These are phyloP conservation scores for Callosobruchus maculatus DNA, from an alignment of 2,888 invertebrate species.

Conservation along the genomic window DNA sequence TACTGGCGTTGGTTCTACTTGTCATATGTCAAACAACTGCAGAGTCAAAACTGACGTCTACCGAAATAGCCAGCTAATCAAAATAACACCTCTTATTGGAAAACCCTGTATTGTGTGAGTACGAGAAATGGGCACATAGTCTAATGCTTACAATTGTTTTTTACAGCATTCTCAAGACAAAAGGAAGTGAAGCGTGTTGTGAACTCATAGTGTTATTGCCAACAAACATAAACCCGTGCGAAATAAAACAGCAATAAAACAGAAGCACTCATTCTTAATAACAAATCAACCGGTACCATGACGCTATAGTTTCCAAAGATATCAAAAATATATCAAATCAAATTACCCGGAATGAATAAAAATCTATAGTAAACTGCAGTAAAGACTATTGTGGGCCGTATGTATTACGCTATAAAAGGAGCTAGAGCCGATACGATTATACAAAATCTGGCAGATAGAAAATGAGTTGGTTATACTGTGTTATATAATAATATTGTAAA, in stretches of 20 bases:
- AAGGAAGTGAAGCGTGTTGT: neutral
- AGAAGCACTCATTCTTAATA: neutral
- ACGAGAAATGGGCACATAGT: neutral
- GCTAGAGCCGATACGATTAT: neutral
- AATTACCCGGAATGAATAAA: neutral
- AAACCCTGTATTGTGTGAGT: too few relatives aligned
- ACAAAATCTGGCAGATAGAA: neutral
- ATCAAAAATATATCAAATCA: neutral
- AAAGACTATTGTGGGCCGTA: neutral
- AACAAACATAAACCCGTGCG: neutral
- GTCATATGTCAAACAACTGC: too few relatives aligned
- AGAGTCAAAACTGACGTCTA: too few relatives aligned
- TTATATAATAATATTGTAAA: too few relatives aligned
- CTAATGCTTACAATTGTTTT: neutral
- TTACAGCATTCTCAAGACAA: neutral
- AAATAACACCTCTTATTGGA: too few relatives aligned
- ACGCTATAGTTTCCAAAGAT: neutral
- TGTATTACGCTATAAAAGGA: neutral
- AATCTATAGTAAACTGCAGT: neutral
- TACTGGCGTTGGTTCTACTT: too few relatives aligned
- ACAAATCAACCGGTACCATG: neutral
- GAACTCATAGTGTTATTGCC: neutral
- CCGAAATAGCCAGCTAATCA: too few relatives aligned
- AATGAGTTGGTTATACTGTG: neutral
- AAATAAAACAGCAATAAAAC: neutral